These are phyloP conservation scores for Trematomus loennbergii DNA, from an alignment of 2,113 vertebrate genomes.

Conservation along the genomic window DNA sequence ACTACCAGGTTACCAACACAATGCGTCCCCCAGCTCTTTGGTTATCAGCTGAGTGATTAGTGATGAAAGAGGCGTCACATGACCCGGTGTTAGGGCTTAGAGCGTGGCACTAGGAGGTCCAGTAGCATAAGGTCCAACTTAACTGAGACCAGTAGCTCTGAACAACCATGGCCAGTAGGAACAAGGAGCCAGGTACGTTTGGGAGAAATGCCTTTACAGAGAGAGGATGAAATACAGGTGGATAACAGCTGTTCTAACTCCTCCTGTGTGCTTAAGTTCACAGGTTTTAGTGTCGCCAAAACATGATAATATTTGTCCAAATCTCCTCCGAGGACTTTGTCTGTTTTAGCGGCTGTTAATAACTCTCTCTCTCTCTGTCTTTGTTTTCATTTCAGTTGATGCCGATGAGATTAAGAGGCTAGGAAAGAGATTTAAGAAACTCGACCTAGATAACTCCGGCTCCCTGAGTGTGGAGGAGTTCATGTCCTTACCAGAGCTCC, in stretches of 20 bases:
- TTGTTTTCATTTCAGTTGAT: slow-evolving; percentile 79
- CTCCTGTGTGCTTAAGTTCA: neutral
- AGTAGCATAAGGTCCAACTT: slow-evolving; percentile 12
- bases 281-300: neutral
- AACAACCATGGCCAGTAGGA: slow-evolving; percentile 73
- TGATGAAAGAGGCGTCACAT: slow-evolving; percentile 68
- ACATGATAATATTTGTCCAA: fast-evolving
- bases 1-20: neutral
- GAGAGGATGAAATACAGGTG: neutral
- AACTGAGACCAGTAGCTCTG: slow-evolving; percentile 15
- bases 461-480: slow-evolving; percentile 97
- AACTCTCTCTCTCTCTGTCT: slow-evolving; percentile 1
- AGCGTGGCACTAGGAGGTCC: slow-evolving; percentile 65
- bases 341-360: neutral
- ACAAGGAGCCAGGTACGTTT: slow-evolving; percentile 77
- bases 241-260: neutral
- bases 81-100: slow-evolving; percentile 76
- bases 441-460: slow-evolving; percentile 96
- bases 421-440: slow-evolving; percentile 96
- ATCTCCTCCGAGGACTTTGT: neutral
- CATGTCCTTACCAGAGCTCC: slow-evolving; percentile 95
- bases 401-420: slow-evolving; percentile 97
- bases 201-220: neutral
- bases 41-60: slow-evolving; percentile 63
- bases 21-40: neutral